Conservation (phyloP, 2,888 invertebrate genomes). For the Nasonia oneida region DNA sequence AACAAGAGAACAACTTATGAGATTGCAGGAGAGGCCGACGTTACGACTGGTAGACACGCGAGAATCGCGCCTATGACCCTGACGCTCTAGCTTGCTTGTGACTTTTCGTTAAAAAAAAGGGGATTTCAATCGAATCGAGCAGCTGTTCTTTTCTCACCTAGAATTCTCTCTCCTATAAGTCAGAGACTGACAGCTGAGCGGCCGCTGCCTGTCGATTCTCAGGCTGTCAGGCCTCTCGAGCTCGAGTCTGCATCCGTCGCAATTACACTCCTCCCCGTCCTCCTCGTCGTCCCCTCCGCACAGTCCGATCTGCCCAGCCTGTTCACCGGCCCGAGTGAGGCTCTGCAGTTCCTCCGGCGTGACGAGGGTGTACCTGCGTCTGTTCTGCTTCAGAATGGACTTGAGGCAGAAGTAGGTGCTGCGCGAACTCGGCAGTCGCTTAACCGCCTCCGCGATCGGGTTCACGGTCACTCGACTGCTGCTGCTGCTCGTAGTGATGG, state of each 20-base stretch:
- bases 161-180: constrained; percentile 54
- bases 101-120: too few relatives aligned
- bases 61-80: not conserved
- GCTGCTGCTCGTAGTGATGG: constrained; percentile 11
- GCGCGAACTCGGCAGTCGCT: constrained; percentile 70
- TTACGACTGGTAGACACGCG: constrained; percentile 42
- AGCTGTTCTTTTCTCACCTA: constrained; percentile 33
- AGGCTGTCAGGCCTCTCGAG: constrained; percentile 46
- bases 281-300: constrained; percentile 48
- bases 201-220: constrained; percentile 43
- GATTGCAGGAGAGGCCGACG: constrained; percentile 24
- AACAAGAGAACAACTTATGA: constrained; percentile 57
- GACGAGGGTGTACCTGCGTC: constrained; percentile 74
- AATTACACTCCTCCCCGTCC: constrained; percentile 20
- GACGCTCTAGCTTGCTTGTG: not conserved
- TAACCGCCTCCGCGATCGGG: constrained; percentile 68
- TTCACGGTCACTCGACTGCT: constrained; percentile 69
- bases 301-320: not conserved
- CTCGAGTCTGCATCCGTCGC: constrained; percentile 44
- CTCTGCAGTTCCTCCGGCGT: constrained; percentile 69
- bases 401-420: constrained; percentile 75
- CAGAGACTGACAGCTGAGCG: constrained; percentile 56
- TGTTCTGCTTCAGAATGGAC: constrained; percentile 76
- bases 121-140: not conserved
- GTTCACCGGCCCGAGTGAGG: constrained; percentile 31